Base-by-base conservation (phyloP, 2,888 invertebrate species). In the Capitulum mitella region DNA sequence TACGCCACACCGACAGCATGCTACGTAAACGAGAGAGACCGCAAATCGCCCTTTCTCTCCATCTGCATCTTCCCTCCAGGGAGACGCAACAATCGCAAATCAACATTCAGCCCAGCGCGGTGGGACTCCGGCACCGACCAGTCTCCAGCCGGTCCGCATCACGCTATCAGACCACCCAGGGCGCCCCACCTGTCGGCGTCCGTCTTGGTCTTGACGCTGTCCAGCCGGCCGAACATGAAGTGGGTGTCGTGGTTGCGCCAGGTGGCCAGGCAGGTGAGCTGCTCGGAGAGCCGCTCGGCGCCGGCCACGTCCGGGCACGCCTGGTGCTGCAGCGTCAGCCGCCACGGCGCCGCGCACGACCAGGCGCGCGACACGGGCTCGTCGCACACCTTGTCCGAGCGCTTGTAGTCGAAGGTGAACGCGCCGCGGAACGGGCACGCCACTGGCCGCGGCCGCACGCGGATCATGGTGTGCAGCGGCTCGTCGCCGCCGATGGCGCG, bases 171-270 rank as follows among this genome's bases (percentile, higher is more conserved):
- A n/a, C n/a, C n/a, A n/a, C n/a, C n/a, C n/a, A n/a, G n/a, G n/a
- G n/a, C n/a, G n/a, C n/a, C n/a, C n/a, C n/a, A 76, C 76, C 76
- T 46, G 76, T 76, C 76, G 8, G 76, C 76, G 46, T 76, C 76
- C 40, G 76, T 76, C 22, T 76, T 76, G n/a, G 76, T 76, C 32
- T 76, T 76, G 76, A 76, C 76, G 46, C 76, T 76, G 76, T 76
- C 46, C 5, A 76, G 29, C 46, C 46, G 46, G n/a, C 46, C 76
- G 76, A 76, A 46, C 76, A 76, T 43, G 76, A 46, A 76, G 32
- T 46, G 76, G 16, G n/a, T 32, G 76, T 48, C 22, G 76, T 46
- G 46, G 46, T 46, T 76, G 29, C 46, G 29, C 76, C 76, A 76
- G 46, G 46, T 76, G 46, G 76, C 76, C 14, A 76, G 76, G 19